Evolutionary conservation across 2,113 vertebrate species (phyloP).

Genomic region (Ciconia boyciana): DNA sequence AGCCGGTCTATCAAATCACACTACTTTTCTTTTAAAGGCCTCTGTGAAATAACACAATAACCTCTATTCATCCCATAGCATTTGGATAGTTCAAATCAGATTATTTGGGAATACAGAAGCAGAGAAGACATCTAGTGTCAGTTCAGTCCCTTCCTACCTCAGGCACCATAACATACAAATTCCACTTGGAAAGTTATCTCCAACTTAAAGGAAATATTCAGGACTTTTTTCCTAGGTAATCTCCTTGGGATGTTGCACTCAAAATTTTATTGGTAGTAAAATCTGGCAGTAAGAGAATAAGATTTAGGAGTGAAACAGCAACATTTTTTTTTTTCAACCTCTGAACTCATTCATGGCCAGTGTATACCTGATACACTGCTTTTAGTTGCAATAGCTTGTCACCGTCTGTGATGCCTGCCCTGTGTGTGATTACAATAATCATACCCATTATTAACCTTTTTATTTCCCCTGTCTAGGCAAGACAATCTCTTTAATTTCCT

Average conservation of each 20-base stretch:
- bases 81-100: background rate
- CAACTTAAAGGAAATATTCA: background rate
- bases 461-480: background rate
- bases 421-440: background rate
- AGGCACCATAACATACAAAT: background rate
- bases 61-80: background rate
- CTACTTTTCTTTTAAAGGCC: background rate
- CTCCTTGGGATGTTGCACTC: background rate
- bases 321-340: background rate
- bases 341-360: background rate
- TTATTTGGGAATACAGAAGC: background rate
- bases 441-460: background rate
- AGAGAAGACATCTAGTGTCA: background rate
- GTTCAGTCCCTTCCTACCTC: background rate
- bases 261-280: background rate
- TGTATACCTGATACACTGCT: background rate
- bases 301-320: background rate
- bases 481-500: background rate
- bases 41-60: background rate
- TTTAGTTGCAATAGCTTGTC: background rate
- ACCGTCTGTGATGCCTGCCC: background rate
- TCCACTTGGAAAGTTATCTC: background rate
- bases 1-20: background rate
- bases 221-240: background rate
- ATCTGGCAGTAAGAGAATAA: background rate